Evolutionary conservation across 2,113 vertebrate species (phyloP).

Genomic region (Campylomormyrus tamandua): DNA sequence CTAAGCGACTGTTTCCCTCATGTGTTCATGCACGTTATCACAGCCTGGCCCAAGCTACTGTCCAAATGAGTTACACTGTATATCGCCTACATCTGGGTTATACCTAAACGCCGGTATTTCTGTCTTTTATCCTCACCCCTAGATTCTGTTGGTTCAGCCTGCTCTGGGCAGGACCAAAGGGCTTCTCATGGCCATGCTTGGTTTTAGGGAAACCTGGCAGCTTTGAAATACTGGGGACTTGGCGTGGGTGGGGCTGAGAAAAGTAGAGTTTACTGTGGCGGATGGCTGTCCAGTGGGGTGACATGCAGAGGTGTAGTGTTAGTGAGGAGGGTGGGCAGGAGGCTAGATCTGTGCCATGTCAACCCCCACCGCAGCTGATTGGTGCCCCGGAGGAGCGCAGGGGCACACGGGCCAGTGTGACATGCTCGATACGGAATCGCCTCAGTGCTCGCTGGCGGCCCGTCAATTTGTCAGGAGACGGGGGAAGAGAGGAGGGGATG

Average conservation of each 20-base stretch:
- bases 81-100: not conserved
- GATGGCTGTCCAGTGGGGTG: not conserved
- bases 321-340: not conserved
- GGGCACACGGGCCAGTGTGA: conserved; percentile 8
- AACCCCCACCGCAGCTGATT: not conserved
- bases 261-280: not conserved
- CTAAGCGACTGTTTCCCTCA: not conserved
- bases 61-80: not conserved
- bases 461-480: conserved; percentile 65
- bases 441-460: conserved; percentile 60
- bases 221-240: not conserved
- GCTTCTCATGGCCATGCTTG: not conserved
- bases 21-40: conserved; percentile 4
- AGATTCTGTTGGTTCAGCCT: not conserved
- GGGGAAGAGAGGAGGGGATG: conserved; percentile 19
- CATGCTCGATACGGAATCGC: conserved; percentile 31
- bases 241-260: not conserved
- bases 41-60: not conserved
- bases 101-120: not conserved
- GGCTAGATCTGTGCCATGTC: not conserved
- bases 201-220: not conserved
- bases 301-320: not conserved
- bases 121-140: not conserved
- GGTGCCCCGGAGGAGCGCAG: not conserved
- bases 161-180: not conserved